These are phyloP conservation scores for Beaufortia kweichowensis DNA, from an alignment of 2,113 vertebrate genomes.

Conservation along the genomic window DNA sequence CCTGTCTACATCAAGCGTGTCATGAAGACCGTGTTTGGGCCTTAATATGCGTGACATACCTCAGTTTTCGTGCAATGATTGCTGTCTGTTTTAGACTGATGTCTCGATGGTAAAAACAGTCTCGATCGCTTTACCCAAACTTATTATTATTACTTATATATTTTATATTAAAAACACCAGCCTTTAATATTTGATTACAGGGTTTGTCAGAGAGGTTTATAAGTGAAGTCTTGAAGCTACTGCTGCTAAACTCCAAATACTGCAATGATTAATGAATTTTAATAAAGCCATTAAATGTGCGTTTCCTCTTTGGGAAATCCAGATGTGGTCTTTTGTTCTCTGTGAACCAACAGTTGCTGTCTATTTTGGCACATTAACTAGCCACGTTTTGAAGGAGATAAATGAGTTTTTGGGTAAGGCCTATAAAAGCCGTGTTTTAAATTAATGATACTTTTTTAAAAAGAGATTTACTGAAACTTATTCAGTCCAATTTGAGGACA, in stretches of 20 bases:
- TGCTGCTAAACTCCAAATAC: background rate
- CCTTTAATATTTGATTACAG: background rate
- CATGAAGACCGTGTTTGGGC: background rate
- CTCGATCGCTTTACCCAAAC: background rate
- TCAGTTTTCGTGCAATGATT: background rate
- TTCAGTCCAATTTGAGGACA: too few relatives aligned
- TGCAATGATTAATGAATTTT: background rate
- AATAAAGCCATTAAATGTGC: constrained; percentile 2
- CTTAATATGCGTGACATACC: background rate
- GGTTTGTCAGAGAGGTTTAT: background rate
- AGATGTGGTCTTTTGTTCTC: constrained; percentile 26
- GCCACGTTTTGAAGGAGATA: background rate
- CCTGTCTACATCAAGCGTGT: background rate
- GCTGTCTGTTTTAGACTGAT: background rate
- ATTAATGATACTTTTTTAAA: too few relatives aligned
- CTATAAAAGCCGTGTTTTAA: too few relatives aligned
- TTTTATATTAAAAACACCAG: background rate
- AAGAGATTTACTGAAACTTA: too few relatives aligned
- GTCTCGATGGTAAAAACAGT: background rate
- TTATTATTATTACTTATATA: background rate
- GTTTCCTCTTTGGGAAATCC: constrained; percentile 15
- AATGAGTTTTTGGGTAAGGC: too few relatives aligned
- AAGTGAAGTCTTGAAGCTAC: background rate
- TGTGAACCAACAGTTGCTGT: constrained; percentile 9
- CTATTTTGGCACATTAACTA: constrained; percentile 28